phyloP scores from a whole-genome alignment of 2,888 invertebrate species.

The Cataglyphis livida region DNA sequence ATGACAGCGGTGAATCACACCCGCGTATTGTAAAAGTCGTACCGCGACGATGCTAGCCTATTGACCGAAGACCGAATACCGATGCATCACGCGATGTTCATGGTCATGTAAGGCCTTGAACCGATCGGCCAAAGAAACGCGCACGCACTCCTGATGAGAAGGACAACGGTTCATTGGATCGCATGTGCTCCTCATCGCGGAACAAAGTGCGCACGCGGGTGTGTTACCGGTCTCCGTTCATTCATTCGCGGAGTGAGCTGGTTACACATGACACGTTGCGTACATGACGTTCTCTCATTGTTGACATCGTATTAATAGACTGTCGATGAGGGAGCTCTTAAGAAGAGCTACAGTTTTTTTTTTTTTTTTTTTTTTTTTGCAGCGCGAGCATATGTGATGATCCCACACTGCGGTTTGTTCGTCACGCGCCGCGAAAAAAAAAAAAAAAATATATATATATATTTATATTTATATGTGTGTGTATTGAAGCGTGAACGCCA shows the following conservation, averaged over 20 bases:
- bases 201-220: conserved; percentile 21
- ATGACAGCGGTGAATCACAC: conserved; percentile 34
- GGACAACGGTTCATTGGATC: conserved; percentile 62
- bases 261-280: background rate
- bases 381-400: background rate
- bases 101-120: conserved; percentile 55
- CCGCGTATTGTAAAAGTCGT: conserved; percentile 58
- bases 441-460: background rate
- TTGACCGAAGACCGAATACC: conserved; percentile 72
- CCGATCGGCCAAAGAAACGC: conserved; percentile 53
- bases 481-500: conserved; percentile 49
- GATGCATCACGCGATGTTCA: conserved; percentile 62
- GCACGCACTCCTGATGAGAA: conserved; percentile 53
- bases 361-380: background rate
- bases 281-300: background rate
- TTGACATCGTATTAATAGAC: background rate
- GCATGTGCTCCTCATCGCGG: conserved; percentile 61
- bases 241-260: conserved; percentile 30
- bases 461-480: background rate
- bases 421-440: background rate
- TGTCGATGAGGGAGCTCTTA: background rate
- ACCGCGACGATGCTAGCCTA: conserved; percentile 66
- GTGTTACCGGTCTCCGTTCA: conserved; percentile 2
- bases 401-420: conserved; percentile 37
- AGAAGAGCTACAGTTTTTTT: background rate